A percentile compares a stretch with the other conserved stretches of the same genome.
phyloP scores from a whole-genome alignment of 1,140 invertebrate species.

The Maniola jurtina region DNA sequence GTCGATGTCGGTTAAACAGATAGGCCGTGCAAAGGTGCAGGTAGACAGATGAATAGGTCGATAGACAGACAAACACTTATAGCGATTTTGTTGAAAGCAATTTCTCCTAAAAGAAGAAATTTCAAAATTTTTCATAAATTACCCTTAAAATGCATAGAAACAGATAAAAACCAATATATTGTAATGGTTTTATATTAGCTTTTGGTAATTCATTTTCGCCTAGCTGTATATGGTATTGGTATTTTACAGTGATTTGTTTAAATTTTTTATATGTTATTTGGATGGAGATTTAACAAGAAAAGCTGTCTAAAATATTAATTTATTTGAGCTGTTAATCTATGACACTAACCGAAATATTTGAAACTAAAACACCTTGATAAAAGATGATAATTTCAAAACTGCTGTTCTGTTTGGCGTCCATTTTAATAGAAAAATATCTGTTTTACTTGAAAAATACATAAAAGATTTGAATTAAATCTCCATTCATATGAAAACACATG shows the following conservation, averaged over 20 bases:
- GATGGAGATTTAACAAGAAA: conserved; percentile 16
- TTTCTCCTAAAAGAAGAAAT: not conserved
- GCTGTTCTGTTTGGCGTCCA: too few species aligned
- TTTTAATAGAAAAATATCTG: too few species aligned
- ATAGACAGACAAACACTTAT: too few species aligned
- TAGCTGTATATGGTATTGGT: not conserved
- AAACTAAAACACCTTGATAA: too few species aligned
- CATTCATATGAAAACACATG: not conserved
- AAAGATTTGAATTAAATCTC: not conserved
- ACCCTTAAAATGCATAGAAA: not conserved
- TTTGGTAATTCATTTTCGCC: conserved; percentile 9
- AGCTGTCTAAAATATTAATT: not conserved
- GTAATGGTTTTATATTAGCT: not conserved
- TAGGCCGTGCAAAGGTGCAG: too few species aligned
- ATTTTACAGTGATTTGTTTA: not conserved
- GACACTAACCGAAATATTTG: too few species aligned
- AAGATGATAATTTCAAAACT: too few species aligned
- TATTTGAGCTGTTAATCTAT: not conserved
- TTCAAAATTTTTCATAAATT: not conserved
- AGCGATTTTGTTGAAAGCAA: too few species aligned
- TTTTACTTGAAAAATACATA: too few species aligned
- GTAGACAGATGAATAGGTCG: too few species aligned
- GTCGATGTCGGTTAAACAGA: too few species aligned
- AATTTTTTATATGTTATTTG: not conserved
- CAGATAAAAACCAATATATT: conserved; percentile 1